phyloP scores from a whole-genome alignment of 2,888 invertebrate species.

The Nymphalis polychloros region DNA sequence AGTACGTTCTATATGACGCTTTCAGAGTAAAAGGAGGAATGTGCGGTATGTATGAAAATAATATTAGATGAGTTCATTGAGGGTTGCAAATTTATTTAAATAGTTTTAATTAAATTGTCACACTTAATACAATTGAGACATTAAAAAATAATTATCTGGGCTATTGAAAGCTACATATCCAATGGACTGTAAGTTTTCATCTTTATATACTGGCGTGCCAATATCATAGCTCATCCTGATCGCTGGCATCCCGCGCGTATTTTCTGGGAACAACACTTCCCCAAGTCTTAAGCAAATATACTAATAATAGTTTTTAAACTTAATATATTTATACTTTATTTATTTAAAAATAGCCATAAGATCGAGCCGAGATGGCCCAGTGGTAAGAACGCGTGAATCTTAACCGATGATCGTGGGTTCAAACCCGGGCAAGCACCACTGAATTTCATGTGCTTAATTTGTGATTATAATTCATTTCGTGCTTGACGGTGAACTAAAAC shows the following conservation, averaged over 20 bases:
- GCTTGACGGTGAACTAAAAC: too few species aligned
- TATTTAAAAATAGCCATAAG: too few species aligned
- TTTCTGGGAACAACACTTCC: slow-evolving; percentile 29
- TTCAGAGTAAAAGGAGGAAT: too few species aligned
- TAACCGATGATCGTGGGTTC: too few species aligned
- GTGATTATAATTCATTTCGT: too few species aligned
- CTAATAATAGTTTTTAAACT: background rate
- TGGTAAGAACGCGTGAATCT: too few species aligned
- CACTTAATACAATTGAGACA: background rate
- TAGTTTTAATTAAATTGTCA: background rate
- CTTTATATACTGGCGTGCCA: slow-evolving; percentile 48
- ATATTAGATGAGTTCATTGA: too few species aligned
- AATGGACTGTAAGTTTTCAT: slow-evolving; percentile 7
- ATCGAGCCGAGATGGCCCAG: too few species aligned
- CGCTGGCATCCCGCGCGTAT: slow-evolving; percentile 23
- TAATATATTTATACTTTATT: too few species aligned
- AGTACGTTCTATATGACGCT: background rate
- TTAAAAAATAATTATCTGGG: background rate
- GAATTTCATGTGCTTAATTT: too few species aligned
- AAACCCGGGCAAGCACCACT: too few species aligned
- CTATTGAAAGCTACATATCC: background rate
- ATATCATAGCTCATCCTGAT: slow-evolving; percentile 49
- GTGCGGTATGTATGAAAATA: too few species aligned
- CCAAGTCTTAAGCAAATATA: slow-evolving; percentile 23
- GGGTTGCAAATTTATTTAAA: background rate